Evolutionary conservation across 2,113 vertebrate genomes (phyloP).

Genomic region (Alosa alosa): DNA sequence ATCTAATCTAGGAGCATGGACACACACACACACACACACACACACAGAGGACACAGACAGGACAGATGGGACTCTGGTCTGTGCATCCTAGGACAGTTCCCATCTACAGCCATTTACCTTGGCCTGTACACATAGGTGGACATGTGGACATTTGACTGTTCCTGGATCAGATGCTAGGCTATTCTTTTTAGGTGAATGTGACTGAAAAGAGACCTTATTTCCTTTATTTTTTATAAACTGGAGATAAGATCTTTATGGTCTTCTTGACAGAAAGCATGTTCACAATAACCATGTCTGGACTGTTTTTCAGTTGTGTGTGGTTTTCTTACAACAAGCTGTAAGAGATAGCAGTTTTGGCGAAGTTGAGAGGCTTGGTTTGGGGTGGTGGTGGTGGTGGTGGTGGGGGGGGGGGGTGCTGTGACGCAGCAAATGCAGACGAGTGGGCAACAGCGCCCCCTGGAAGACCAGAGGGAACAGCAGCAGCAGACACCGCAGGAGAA

Average conservation of each 20-base stretch:
- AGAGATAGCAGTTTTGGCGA: background rate
- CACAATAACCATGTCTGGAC: background rate
- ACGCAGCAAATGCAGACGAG: background rate
- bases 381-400: background rate
- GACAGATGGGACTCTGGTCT: background rate
- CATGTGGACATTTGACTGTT: background rate
- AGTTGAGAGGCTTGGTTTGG: background rate
- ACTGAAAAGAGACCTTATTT: background rate
- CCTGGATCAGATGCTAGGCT: background rate
- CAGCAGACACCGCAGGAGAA: background rate
- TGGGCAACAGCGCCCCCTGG: conserved; percentile 7
- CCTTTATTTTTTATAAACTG: background rate
- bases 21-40: background rate
- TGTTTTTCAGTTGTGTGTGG: background rate
- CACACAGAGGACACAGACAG: background rate
- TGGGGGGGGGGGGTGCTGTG: background rate
- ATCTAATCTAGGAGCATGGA: background rate
- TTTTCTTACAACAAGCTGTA: background rate
- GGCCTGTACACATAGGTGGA: background rate
- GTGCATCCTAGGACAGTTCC: background rate
- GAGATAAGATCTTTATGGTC: background rate
- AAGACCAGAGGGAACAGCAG: background rate
- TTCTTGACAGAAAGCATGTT: too few relatives aligned
- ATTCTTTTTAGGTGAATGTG: background rate
- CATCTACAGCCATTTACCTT: background rate